Conservation (phyloP, 1,140 invertebrate species). For the Caenorhabditis briggsae region DNA sequence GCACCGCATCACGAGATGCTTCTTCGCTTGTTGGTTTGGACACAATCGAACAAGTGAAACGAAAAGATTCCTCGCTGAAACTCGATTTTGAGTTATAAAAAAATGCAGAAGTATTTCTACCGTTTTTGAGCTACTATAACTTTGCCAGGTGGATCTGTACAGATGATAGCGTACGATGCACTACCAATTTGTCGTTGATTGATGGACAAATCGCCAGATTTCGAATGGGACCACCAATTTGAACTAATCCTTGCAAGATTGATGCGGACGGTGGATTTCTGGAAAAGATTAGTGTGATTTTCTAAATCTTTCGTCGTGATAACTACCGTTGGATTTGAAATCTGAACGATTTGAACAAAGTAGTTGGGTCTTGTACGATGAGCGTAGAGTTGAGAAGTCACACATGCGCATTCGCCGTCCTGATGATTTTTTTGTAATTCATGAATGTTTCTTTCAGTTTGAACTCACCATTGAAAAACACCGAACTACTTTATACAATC, state of each 20-base stretch:
- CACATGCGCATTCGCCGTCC: constrained; percentile 65
- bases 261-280: constrained; percentile 38
- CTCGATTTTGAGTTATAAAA: constrained; percentile 11
- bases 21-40: constrained; percentile 18
- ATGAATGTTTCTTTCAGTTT: neutral
- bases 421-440: constrained; percentile 47
- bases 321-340: constrained; percentile 60
- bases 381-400: constrained; percentile 57
- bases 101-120: constrained; percentile 48
- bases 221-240: constrained; percentile 21
- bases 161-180: constrained; percentile 27
- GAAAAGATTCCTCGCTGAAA: constrained; percentile 72
- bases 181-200: constrained; percentile 28
- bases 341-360: constrained; percentile 62
- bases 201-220: constrained; percentile 18
- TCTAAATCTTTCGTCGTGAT: neutral
- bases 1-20: constrained; percentile 47
- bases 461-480: constrained; percentile 60
- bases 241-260: constrained; percentile 1
- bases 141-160: constrained; percentile 38
- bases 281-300: neutral
- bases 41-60: constrained; percentile 70
- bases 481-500: constrained; percentile 46
- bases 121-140: constrained; percentile 34
- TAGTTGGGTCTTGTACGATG: constrained; percentile 59